Conservation (phyloP, 2,888 invertebrate species). For the Alitta virens region DNA sequence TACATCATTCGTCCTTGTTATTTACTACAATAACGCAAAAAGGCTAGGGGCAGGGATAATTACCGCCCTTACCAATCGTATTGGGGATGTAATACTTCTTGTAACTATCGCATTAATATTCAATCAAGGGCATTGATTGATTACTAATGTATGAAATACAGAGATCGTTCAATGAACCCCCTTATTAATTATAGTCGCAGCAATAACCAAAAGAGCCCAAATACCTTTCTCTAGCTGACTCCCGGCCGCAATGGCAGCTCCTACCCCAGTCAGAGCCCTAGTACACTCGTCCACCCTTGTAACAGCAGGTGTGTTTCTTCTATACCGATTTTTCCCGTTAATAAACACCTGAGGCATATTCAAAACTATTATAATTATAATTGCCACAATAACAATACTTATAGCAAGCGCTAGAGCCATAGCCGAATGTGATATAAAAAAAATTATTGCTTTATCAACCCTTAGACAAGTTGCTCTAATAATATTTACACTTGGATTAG, state of each 20-base stretch:
- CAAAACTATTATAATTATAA: conserved; percentile 62
- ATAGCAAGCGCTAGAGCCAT: conserved; percentile 52
- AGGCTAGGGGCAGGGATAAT: conserved; percentile 72
- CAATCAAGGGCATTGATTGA: conserved; percentile 34
- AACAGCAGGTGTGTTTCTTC: conserved; percentile 73
- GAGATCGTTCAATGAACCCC: conserved; percentile 55
- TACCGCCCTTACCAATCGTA: conserved; percentile 71
- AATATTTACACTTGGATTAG: conserved; percentile 66
- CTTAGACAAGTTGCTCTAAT: conserved; percentile 75
- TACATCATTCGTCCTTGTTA: conserved; percentile 71
- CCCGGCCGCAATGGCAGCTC: conserved; percentile 74
- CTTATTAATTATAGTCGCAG: conserved; percentile 59
- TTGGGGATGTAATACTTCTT: conserved; percentile 71
- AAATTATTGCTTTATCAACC: conserved; percentile 76
- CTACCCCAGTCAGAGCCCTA: conserved; percentile 74
- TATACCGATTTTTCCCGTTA: conserved; percentile 69
- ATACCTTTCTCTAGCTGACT: conserved; percentile 77
- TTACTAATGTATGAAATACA: conserved; percentile 58
- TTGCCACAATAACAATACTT: conserved; percentile 53
- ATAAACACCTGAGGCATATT: conserved; percentile 56
- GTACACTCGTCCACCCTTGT: conserved; percentile 79
- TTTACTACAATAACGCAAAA: conserved; percentile 70
- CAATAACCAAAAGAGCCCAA: conserved; percentile 77
- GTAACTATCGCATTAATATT: conserved; percentile 59
- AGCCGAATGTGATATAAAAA: conserved; percentile 66